Evolutionary conservation across 1,140 invertebrate species (phyloP).

Genomic region (Drosophila ercepeae): DNA sequence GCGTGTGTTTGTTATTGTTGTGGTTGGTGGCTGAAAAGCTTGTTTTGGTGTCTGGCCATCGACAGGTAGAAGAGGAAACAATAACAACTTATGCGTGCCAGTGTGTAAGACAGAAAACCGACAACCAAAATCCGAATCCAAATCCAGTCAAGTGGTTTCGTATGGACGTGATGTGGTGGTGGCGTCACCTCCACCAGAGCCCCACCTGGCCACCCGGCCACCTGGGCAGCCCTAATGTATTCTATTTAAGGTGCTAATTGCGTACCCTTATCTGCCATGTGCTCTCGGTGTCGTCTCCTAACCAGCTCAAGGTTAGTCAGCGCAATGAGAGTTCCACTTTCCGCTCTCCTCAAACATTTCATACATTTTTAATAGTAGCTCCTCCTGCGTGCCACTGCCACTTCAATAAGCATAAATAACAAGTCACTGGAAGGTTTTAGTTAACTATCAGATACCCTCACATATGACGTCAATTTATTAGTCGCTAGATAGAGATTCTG

Average conservation of each 20-base stretch:
- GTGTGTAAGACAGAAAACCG: slow-evolving; percentile 16
- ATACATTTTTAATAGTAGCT: slow-evolving; percentile 42
- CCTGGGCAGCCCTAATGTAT: slow-evolving; percentile 51
- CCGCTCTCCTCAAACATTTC: slow-evolving; percentile 2
- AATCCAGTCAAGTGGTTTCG: slow-evolving; percentile 53
- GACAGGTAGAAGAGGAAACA: slow-evolving; percentile 62
- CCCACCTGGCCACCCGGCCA: slow-evolving; percentile 23
- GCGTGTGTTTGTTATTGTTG: slow-evolving; percentile 19
- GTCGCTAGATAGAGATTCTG: no score
- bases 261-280: slow-evolving; percentile 51
- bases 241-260: slow-evolving; percentile 59
- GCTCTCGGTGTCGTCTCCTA: slow-evolving; percentile 5
- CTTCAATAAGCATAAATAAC: slow-evolving; percentile 30
- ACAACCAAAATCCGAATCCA: slow-evolving; percentile 45
- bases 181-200: slow-evolving; percentile 31
- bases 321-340: slow-evolving; percentile 30
- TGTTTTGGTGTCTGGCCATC: slow-evolving; percentile 77
- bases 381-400: not conserved
- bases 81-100: slow-evolving; percentile 53
- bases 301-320: slow-evolving; percentile 27
- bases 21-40: slow-evolving; percentile 55
- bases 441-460: slow-evolving; percentile 12
- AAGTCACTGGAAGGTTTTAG: not conserved
- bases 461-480: not conserved
- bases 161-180: slow-evolving; percentile 22